Evolutionary conservation across 2,888 invertebrate species (phyloP).

Genomic region (Allophyes oxyacanthae): DNA sequence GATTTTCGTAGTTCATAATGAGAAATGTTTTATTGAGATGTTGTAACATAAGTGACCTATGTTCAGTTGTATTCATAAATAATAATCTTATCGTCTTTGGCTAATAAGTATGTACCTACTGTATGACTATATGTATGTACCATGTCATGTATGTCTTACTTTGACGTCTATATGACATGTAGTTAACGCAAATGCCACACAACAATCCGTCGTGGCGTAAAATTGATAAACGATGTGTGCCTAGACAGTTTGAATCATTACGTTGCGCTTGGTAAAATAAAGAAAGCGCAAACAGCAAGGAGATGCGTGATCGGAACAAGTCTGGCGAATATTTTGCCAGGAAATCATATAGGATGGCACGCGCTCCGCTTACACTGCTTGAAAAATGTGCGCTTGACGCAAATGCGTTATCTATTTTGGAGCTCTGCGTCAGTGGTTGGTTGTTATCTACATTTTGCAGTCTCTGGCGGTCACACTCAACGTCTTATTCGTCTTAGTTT

Average conservation of each 20-base stretch:
- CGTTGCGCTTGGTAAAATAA: conserved; percentile 70
- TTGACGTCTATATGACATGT: conserved; percentile 38
- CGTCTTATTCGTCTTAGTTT: conserved; percentile 62
- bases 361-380: conserved; percentile 82
- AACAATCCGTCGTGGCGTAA: conserved; percentile 39
- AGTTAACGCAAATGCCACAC: conserved; percentile 41
- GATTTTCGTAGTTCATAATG: conserved; percentile 18
- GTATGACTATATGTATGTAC: neutral
- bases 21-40: conserved; percentile 31
- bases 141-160: conserved; percentile 21
- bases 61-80: conserved; percentile 15
- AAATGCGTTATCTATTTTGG: conserved; percentile 89
- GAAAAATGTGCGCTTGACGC: conserved; percentile 88
- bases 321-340: conserved; percentile 81
- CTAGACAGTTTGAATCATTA: conserved; percentile 60
- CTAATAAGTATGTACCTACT: neutral
- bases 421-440: conserved; percentile 84
- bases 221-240: conserved; percentile 45
- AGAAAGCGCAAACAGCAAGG: conserved; percentile 70
- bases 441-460: conserved; percentile 83
- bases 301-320: conserved; percentile 74
- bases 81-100: conserved; percentile 22
- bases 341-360: conserved; percentile 81
- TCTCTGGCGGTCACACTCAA: conserved; percentile 82
- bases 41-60: conserved; percentile 21